A percentile compares a stretch with the other conserved stretches of the same genome.
These are phyloP conservation scores for Drosophila diplacantha DNA, from an alignment of 2,888 invertebrate genomes.

Conservation along the genomic window DNA sequence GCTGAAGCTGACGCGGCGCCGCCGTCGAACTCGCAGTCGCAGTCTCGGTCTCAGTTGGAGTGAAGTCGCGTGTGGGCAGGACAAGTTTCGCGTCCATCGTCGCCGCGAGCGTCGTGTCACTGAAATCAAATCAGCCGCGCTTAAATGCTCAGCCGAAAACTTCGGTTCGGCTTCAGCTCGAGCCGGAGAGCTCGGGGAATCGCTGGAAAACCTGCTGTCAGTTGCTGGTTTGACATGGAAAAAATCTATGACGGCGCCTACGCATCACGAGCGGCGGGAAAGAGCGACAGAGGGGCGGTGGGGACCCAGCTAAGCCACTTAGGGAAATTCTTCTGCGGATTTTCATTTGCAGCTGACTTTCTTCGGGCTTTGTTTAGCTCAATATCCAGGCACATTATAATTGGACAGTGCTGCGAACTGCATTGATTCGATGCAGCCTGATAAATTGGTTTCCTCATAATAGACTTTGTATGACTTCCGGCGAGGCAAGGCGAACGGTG, in stretches of 20 bases:
- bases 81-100: conserved; percentile 49
- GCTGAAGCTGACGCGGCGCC: conserved; percentile 19
- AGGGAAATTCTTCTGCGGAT: conserved; percentile 72
- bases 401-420: conserved; percentile 45
- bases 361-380: conserved; percentile 61
- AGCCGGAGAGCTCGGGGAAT: conserved; percentile 33
- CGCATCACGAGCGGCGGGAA: conserved; percentile 51
- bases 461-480: conserved; percentile 63
- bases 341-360: conserved; percentile 66
- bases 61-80: conserved; percentile 49
- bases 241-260: conserved; percentile 67
- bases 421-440: conserved; percentile 56
- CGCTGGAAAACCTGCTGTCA: conserved; percentile 69
- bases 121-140: conserved; percentile 71
- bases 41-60: conserved; percentile 4
- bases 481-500: conserved; percentile 41
- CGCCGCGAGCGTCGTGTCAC: conserved; percentile 69
- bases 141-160: conserved; percentile 71
- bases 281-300: conserved; percentile 14
- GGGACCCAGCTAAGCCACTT: conserved; percentile 60
- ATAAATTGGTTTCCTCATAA: conserved; percentile 69
- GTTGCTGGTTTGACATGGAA: conserved; percentile 71
- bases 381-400: conserved; percentile 48
- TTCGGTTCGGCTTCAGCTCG: conserved; percentile 40
- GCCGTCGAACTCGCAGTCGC: conserved; percentile 21